Conservation (phyloP, 2,888 invertebrate genomes). For the Amiota minor region DNA sequence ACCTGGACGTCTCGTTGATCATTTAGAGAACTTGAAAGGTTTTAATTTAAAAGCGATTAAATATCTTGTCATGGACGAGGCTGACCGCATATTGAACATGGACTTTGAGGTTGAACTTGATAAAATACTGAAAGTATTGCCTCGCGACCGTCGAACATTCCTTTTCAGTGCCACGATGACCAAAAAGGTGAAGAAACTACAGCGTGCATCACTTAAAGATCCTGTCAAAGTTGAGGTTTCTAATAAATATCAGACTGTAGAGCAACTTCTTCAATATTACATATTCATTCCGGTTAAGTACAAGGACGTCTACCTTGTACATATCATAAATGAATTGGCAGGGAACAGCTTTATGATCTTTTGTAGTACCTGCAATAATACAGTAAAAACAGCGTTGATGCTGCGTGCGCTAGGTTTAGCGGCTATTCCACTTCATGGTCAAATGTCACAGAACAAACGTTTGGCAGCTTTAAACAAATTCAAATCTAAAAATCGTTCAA, state of each 20-base stretch:
- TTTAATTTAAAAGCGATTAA: constrained; percentile 92
- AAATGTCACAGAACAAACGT: constrained; percentile 98
- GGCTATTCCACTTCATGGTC: constrained; percentile 98
- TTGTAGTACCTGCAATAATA: constrained; percentile 94
- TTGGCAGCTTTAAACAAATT: constrained; percentile 97
- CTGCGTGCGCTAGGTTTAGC: constrained; percentile 91
- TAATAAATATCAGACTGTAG: constrained; percentile 98
- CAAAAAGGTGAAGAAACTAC: constrained; percentile 95
- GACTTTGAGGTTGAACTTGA: constrained; percentile 99
- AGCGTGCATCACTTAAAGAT: constrained; percentile 93
- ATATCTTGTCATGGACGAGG: constrained; percentile 98
- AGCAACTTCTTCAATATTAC: constrained; percentile 95
- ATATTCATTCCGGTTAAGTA: constrained; percentile 95
- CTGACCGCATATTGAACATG: constrained; percentile 98
- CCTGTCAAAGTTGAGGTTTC: constrained; percentile 97
- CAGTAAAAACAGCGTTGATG: constrained; percentile 90
- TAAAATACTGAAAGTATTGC: constrained; percentile 91
- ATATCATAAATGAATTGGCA: constrained; percentile 93
- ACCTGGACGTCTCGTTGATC: constrained; percentile 95
- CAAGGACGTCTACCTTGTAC: constrained; percentile 97
- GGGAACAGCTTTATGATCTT: constrained; percentile 98
- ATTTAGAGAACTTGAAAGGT: constrained; percentile 98
- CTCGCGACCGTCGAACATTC: constrained; percentile 91
- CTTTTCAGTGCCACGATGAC: constrained; percentile 99
- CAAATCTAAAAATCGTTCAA: constrained; percentile 92